Evolutionary conservation across 2,888 invertebrate species (phyloP), one percentile per base, ranked within the genome.

Genomic region (Philonicus albiceps): DNA sequence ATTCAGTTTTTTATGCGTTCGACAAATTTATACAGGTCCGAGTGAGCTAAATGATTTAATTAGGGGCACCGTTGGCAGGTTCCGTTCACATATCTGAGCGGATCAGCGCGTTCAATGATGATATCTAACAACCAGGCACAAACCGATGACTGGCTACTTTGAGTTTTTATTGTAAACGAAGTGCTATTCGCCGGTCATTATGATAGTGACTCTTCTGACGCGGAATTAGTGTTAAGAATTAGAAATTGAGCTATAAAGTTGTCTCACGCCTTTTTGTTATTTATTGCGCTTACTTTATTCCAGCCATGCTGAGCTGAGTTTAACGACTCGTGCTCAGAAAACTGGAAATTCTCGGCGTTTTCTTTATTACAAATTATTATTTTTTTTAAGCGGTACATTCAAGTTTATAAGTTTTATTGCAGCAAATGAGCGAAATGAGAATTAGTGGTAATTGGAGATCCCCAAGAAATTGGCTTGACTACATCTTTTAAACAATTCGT

Each of bases 1-100:
- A 81, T 81, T 81, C 80, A 81, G 34, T 19, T 81, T 81, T 55
- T 55, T 81, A 49, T 49, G 34, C 55, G 19, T 49, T 34, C 55
- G 16, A 55, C 11, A 81, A 55, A 81, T 53, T 49, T 27, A 81
- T 81, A 34, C 80, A 4, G 11, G 31, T 55, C 80, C 19, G 53
- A 55, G 80, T 55, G 55, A 81, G 34, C 19, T 53, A n/a, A 81
- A 30, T 81, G 80, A 81, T 81, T 81, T 81, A 81, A 81, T 81
- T 81, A 55, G 53, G 19, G 55, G 31, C 43, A 40, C 37, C n/a
- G 8, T 22, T 16, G 43, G 40, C n/a, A 27, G 37, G 34, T 31
- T n/a, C 19, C 37, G 16, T 16, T 31, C 34, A 75, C 31, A 37
- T 27, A 31, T 34, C n/a, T 75, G 37, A 34, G 37, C 7, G 16